Percentiles rank a stretch among this genome's conserved stretches.
These are phyloP conservation scores for Typhlomys cinereus DNA, from an alignment of 2,113 vertebrate genomes.

Conservation along the genomic window DNA sequence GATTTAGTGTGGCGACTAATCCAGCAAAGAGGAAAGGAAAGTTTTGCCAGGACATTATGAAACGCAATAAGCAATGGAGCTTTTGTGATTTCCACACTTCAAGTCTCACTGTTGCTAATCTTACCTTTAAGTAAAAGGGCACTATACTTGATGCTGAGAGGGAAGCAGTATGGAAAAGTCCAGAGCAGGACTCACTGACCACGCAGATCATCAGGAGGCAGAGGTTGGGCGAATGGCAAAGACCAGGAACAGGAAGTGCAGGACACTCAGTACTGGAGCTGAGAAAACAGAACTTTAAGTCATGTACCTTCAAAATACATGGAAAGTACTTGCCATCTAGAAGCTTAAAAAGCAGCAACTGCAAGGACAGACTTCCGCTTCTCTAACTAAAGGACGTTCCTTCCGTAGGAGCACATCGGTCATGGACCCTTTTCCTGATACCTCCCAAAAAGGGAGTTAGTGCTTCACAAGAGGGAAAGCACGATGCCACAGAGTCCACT, in stretches of 20 bases:
- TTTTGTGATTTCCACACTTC: neutral
- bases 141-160: neutral
- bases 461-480: neutral
- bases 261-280: neutral
- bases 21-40: neutral
- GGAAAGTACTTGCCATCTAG: neutral
- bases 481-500: neutral
- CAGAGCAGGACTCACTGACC: neutral
- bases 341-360: neutral
- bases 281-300: neutral
- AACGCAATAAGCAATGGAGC: neutral
- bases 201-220: neutral
- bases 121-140: neutral
- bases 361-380: neutral
- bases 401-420: neutral
- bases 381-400: neutral
- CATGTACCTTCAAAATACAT: neutral
- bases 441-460: neutral
- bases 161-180: neutral
- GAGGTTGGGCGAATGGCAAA: neutral
- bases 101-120: neutral
- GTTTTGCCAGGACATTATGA: neutral
- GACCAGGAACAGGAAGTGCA: neutral
- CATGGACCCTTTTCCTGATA: neutral
- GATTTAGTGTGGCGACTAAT: neutral